These are phyloP conservation scores for Sylvietta virens DNA, from an alignment of 2,113 vertebrate species.

Conservation along the genomic window DNA sequence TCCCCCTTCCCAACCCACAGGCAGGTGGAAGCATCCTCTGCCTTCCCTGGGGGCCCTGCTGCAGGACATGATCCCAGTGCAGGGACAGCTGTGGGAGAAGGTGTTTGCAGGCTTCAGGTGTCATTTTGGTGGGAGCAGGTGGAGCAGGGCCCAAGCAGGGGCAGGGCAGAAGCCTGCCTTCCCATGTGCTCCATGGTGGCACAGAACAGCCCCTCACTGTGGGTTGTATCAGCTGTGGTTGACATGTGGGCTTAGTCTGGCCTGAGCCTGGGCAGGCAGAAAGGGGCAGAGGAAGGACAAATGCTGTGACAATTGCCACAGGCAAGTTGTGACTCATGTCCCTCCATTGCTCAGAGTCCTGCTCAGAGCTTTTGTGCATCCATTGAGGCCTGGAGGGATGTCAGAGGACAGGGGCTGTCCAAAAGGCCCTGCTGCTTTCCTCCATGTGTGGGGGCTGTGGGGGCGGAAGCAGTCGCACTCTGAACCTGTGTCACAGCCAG, in stretches of 20 bases:
- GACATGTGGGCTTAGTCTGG: rapidly evolving
- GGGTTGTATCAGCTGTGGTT: not conserved
- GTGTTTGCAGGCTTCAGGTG: not conserved
- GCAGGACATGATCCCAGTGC: rapidly evolving
- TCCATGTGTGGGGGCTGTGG: not conserved
- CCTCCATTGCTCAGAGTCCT: not conserved
- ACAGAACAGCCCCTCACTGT: not conserved
- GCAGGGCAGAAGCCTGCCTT: not conserved
- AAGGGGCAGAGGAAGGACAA: not conserved
- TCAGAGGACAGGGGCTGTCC: not conserved
- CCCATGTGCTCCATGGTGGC: rapidly evolving
- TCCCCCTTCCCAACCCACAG: rapidly evolving
- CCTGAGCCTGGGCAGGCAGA: not conserved
- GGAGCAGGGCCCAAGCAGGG: not conserved
- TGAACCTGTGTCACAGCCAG: not conserved
- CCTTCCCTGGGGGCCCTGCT: not conserved
- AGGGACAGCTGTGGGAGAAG: not conserved
- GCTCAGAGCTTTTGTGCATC: not conserved
- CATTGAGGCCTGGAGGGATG: not conserved
- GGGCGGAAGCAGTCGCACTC: not conserved
- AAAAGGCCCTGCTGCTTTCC: not conserved
- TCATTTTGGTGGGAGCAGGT: not conserved
- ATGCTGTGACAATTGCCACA: not conserved
- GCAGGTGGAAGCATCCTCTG: not conserved
- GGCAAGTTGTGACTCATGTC: not conserved